Evolutionary conservation across 2,797 vertebrate species (phyloP), one percentile per base, ranked within the genome.

Genomic region (Hippocampus kuda): DNA sequence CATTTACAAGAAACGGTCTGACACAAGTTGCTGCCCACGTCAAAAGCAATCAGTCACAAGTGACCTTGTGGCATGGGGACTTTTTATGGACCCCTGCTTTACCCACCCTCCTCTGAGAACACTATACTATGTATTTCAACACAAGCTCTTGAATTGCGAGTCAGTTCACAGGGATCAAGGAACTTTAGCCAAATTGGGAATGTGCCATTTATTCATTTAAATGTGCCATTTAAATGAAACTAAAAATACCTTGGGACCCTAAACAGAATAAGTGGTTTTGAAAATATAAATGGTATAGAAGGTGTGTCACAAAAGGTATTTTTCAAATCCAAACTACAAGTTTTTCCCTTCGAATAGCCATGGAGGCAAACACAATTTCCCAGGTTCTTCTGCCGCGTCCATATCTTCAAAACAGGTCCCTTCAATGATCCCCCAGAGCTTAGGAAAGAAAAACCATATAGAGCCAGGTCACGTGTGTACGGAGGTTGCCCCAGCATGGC

Each of bases 1-100:
- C 77, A 78, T 93, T 95, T 95, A 93, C 92, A 88, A 95, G 94
- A 96, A 96, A 93, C 90, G 84, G 78, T 27, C 71, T 86, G 85
- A 80, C 73, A 69, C 11, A 77, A 71, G 15, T 77, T 79, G n/a
- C 67, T 60, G 72, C 85, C 84, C 82, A 85, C 85, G 83, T 80
- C 4, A 53, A 65, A 65, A 57, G 66, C 62, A 71, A 64, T 69
- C 9, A 82, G 77, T 85, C 85, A 88, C 84, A 85, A 80, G 85
- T 82, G 84, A 67, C 48, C 38, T 70, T 68, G 66, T 54, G 64
- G 71, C 54, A 59, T 51, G 78, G 87, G 85, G 87, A 82, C 81
- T 81, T 38, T 10, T 80, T 38, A 56, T 11, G 59, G 27, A 41
- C 8, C 44, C 59, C 44, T 24, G 12, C 24, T 48, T 48, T 65